phyloP scores from a whole-genome alignment of 2,888 invertebrate genomes.

The Eristalinus sepulchralis region DNA sequence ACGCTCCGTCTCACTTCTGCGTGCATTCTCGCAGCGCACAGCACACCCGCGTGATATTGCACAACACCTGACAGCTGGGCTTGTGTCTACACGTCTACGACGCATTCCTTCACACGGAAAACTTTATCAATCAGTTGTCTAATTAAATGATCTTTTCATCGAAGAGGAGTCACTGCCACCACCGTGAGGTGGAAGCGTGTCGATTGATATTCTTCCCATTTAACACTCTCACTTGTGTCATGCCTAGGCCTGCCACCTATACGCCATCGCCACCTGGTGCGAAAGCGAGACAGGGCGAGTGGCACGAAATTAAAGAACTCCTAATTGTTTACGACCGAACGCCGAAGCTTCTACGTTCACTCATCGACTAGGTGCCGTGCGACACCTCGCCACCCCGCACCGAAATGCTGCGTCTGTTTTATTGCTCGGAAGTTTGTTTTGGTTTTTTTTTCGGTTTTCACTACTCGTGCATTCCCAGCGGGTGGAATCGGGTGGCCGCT shows the following conservation, averaged over 20 bases:
- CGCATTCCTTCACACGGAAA: constrained; percentile 5
- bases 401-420: constrained; percentile 1
- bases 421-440: background rate
- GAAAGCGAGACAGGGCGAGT: background rate
- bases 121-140: constrained; percentile 41
- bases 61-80: constrained; percentile 2
- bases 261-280: background rate
- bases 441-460: constrained; percentile 2
- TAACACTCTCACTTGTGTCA: background rate
- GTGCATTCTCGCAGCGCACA: background rate
- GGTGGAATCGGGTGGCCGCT: background rate
- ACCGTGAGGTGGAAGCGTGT: background rate
- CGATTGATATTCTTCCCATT: background rate
- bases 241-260: background rate
- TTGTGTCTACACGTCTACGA: background rate
- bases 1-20: background rate
- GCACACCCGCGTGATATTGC: background rate
- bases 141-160: constrained; percentile 27
- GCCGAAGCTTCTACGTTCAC: constrained; percentile 1
- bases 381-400: background rate
- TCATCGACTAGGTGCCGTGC: background rate
- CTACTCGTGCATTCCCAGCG: background rate
- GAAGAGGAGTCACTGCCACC: background rate
- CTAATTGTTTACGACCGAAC: constrained; percentile 15
- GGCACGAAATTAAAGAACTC: constrained; percentile 1